Conservation (phyloP, 2,888 invertebrate genomes). For the Dascillus cervinus region DNA sequence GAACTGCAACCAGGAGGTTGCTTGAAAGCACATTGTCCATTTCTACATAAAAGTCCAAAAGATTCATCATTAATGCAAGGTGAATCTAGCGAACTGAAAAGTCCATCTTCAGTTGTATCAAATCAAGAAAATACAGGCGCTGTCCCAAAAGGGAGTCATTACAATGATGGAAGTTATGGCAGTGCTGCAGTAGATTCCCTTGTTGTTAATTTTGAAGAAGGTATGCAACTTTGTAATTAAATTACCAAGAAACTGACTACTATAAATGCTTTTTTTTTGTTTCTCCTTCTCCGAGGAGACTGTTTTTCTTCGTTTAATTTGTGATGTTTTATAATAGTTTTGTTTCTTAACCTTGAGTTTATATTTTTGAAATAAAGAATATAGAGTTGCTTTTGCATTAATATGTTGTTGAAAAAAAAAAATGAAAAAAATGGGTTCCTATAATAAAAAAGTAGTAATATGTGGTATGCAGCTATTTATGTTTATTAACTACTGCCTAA, state of each 20-base stretch:
- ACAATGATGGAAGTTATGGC: slow-evolving; percentile 30
- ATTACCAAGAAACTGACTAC: slow-evolving; percentile 1
- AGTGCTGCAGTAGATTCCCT: slow-evolving; percentile 57
- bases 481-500: no score
- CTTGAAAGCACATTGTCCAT: slow-evolving; percentile 77
- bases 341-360: no score
- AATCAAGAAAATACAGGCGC: slow-evolving; percentile 17
- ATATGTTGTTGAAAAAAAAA: no score
- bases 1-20: slow-evolving; percentile 80
- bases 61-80: slow-evolving; percentile 22
- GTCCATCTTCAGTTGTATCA: background rate
- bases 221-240: slow-evolving; percentile 63
- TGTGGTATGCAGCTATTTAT: no score
- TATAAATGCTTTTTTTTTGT: no score
- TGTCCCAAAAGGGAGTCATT: slow-evolving; percentile 23
- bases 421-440: no score
- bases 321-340: no score
- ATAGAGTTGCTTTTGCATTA: no score
- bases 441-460: no score
- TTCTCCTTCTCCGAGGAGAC: no score
- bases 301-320: no score
- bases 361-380: no score
- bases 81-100: slow-evolving; percentile 19
- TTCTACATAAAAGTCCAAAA: slow-evolving; percentile 56
- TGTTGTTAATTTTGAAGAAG: slow-evolving; percentile 75